phyloP scores from a whole-genome alignment of 1,140 invertebrate species.

The Dryas iulia region DNA sequence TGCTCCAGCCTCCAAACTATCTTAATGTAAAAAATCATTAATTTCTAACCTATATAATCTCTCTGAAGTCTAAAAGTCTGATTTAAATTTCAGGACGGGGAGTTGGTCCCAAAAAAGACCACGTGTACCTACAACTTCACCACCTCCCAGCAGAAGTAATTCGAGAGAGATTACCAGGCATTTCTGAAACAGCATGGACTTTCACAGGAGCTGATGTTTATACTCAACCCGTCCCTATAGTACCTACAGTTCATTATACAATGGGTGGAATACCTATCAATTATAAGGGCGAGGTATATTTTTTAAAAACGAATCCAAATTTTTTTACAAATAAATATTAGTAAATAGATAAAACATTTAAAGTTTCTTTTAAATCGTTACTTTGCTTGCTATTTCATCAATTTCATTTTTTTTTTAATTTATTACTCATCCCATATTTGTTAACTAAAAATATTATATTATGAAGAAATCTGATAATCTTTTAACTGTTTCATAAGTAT shows the following conservation, averaged over 20 bases:
- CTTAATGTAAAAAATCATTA: too few relatives aligned
- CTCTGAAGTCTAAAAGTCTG: too few relatives aligned
- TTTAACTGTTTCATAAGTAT: too few relatives aligned
- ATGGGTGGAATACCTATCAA: conserved; percentile 99
- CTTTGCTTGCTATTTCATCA: neutral
- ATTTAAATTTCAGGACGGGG: conserved; percentile 83
- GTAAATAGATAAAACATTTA: too few relatives aligned
- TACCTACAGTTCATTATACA: conserved; percentile 99
- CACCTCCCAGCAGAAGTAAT: conserved; percentile 96
- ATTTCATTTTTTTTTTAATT: neutral
- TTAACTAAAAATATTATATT: too few relatives aligned
- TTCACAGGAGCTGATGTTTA: conserved; percentile 99
- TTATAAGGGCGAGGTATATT: conserved; percentile 93
- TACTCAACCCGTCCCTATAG: conserved; percentile 96
- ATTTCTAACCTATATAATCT: too few relatives aligned
- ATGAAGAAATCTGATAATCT: too few relatives aligned
- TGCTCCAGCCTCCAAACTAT: too few relatives aligned
- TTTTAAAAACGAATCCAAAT: neutral
- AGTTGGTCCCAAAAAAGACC: conserved; percentile 97
- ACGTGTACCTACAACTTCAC: conserved; percentile 96
- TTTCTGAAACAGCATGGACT: conserved; percentile 96
- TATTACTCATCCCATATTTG: too few relatives aligned
- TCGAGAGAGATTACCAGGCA: conserved; percentile 88
- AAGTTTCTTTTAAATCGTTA: too few relatives aligned
- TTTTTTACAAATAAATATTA: too few relatives aligned